phyloP scores from a whole-genome alignment of 30 jellyfish, hydroid and myxozoan genomes.

The Morbakka virulenta region DNA sequence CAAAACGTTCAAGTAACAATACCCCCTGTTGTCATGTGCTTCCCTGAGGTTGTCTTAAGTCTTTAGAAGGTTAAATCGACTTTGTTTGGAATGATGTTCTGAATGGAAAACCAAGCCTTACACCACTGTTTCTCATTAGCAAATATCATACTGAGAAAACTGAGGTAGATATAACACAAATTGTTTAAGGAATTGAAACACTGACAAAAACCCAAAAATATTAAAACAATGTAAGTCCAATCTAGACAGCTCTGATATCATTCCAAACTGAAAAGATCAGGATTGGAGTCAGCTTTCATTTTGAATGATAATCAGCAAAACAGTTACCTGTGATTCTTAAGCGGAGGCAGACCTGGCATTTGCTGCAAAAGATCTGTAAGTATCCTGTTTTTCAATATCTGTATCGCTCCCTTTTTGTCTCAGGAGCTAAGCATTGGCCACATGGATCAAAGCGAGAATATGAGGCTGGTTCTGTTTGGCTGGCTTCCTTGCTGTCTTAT shows the following conservation, averaged over 20 bases:
- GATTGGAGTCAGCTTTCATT: no score
- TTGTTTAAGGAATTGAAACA: constrained; percentile 2
- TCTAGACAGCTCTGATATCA: no score
- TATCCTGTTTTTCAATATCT: constrained; percentile 14
- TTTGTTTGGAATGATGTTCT: constrained; percentile 12
- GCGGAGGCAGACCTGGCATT: constrained; percentile 3
- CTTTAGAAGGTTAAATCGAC: constrained; percentile 1
- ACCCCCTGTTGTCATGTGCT: neutral
- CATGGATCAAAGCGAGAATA: constrained; percentile 5
- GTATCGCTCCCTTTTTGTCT: constrained; percentile 7
- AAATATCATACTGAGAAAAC: constrained; percentile 13
- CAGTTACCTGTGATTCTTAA: constrained; percentile 1
- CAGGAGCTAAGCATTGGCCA: constrained; percentile 28
- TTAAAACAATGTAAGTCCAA: no score
- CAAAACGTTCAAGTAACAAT: constrained; percentile 1
- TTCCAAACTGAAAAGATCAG: no score
- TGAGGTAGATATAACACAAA: neutral
- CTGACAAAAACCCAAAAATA: no score
- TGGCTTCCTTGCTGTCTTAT: constrained; percentile 31
- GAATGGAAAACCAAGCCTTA: constrained; percentile 1
- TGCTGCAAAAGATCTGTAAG: constrained; percentile 6
- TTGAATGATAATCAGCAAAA: neutral
- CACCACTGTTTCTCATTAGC: constrained; percentile 18
- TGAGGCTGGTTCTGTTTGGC: constrained; percentile 23
- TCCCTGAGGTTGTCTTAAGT: constrained; percentile 4